Percentiles rank a stretch among this genome's conserved stretches.
Evolutionary conservation across 1,140 invertebrate genomes (phyloP).

Genomic region (Alviniconcha marisindica): DNA sequence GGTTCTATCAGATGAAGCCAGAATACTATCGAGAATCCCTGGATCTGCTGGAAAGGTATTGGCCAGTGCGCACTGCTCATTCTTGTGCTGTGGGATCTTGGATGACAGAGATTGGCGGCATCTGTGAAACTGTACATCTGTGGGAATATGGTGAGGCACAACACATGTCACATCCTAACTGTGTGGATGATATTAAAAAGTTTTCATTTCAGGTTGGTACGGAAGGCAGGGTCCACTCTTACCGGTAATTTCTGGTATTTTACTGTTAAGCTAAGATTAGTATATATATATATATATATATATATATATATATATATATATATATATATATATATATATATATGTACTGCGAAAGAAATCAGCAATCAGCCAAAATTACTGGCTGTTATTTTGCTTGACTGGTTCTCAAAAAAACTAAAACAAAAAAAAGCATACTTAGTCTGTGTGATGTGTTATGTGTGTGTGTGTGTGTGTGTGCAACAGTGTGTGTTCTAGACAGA

Average conservation of each 20-base stretch:
- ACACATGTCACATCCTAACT: background rate
- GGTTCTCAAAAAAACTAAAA: no score
- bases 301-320: background rate
- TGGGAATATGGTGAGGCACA: conserved; percentile 31
- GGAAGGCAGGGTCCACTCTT: no score
- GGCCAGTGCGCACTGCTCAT: conserved; percentile 13
- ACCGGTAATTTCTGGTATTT: no score
- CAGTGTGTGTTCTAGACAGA: no score
- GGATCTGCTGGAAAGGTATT: conserved; percentile 5
- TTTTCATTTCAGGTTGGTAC: no score
- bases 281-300: background rate
- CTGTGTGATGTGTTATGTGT: no score
- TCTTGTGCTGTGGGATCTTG: conserved; percentile 27
- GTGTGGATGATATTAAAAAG: no score
- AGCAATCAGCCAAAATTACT: no score
- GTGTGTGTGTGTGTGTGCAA: no score
- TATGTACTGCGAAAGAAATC: no score
- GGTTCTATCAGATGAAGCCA: conserved; percentile 25
- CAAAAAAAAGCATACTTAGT: no score
- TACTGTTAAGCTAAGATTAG: background rate
- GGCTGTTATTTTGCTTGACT: no score
- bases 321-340: background rate
- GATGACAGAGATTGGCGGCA: conserved; percentile 28
- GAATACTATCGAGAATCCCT: background rate
- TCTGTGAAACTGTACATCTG: conserved; percentile 26